Evolutionary conservation across 92 coral and sea anemone genomes (phyloP), one percentile per base, ranked within the genome.

Genomic region (Muricea muricata): DNA sequence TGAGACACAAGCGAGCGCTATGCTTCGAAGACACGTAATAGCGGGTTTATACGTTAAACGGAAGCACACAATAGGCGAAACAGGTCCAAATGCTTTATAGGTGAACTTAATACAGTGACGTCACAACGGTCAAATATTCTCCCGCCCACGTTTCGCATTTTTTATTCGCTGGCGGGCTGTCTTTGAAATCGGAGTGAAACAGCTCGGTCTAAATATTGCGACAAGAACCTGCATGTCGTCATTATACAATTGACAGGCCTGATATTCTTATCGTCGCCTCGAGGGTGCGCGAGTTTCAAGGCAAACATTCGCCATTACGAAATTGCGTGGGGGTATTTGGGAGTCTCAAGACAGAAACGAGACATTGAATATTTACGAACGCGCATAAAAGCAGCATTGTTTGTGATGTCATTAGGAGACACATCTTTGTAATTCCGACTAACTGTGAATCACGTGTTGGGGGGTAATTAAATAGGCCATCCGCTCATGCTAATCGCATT

Each of bases 341-440:
- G 3, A 21, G 68, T 14, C 33, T 60, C 6, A 21, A 15, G 33
- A 60, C 68, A 60, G 26, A 60, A 29, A 75, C 15, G 65, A 50
- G 23, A 50, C 6, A 40, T 50, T 14, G 83, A 56, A 78, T 78
- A 78, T 56, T 78, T 26, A 57, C 34, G n/a, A 66, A 78, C 71
- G 35, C 52, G 58, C 48, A 78, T 75, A 34, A 75, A 75, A 57
- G 65, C 39, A 14, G 41, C 65, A 46, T 47, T 75, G 80, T 75
- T 75, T 75, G 80, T 75, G 80, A 75, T 75, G 80, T 75, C 80
- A 75, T 75, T 75, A 75, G 52, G 65, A 11, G 30, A 30, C 80
- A 75, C 25, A 46, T 18, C 45, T 12, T 42, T 25, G 33, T 42
- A 26, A 24, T 15, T 68, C 41, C 48, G 12, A 15, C 46, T 34